Evolutionary conservation across 2,113 vertebrate genomes (phyloP).

Genomic region (Pluvialis apricaria): DNA sequence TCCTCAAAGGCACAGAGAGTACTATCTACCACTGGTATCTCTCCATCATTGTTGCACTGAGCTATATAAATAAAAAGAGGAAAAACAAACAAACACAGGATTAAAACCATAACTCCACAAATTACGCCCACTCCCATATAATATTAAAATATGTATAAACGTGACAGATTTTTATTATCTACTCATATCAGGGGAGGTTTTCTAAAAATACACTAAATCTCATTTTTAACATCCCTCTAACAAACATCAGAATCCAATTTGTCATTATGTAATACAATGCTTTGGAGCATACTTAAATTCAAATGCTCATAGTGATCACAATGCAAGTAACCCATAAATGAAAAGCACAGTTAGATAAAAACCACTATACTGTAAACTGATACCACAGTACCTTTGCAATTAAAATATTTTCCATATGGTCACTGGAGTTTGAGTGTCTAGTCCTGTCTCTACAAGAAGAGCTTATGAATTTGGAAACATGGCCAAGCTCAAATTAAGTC

Average conservation of each 20-base stretch:
- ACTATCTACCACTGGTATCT: constrained; percentile 52
- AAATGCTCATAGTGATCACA: background rate
- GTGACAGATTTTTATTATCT: background rate
- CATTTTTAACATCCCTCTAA: background rate
- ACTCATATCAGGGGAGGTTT: background rate
- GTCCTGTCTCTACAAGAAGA: background rate
- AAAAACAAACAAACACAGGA: background rate
- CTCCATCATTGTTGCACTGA: constrained; percentile 47
- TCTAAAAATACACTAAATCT: background rate
- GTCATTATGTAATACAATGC: background rate
- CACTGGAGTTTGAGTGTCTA: background rate
- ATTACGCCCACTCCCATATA: background rate
- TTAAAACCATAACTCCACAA: background rate
- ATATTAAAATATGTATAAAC: background rate
- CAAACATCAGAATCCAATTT: background rate
- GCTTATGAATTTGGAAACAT: background rate
- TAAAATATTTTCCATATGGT: background rate
- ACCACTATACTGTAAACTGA: background rate
- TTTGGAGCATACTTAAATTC: background rate
- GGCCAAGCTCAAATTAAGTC: background rate
- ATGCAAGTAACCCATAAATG: background rate
- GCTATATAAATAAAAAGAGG: constrained; percentile 40
- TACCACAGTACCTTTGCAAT: background rate
- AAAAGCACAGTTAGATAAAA: background rate
- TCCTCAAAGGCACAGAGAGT: constrained; percentile 56